These are phyloP conservation scores for Scolopax mira DNA, from an alignment of 2,113 vertebrate genomes.

Conservation along the genomic window DNA sequence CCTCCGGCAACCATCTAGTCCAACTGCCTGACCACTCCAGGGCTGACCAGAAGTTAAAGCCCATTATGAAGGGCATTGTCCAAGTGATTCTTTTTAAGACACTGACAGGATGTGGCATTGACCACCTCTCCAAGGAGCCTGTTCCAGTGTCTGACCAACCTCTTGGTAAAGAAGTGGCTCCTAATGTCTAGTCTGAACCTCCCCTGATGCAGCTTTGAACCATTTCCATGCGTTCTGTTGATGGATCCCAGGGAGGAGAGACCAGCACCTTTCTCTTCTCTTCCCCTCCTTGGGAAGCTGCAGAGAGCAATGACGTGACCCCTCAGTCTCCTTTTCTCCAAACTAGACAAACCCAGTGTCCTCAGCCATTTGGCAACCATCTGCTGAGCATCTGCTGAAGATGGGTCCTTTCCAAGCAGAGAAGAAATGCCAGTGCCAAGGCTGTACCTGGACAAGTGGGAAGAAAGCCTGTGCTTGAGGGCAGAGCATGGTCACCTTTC, in stretches of 20 bases:
- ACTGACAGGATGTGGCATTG: too few species aligned
- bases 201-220: not conserved
- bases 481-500: not conserved
- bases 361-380: too few species aligned
- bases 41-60: too few species aligned
- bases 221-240: rapidly evolving
- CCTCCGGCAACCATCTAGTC: not conserved
- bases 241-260: not conserved
- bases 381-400: too few species aligned
- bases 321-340: not conserved
- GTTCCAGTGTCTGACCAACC: not conserved
- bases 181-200: not conserved
- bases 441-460: not conserved
- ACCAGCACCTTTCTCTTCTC: not conserved
- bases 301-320: not conserved
- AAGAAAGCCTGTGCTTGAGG: not conserved
- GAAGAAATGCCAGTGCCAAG: not conserved
- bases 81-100: too few species aligned
- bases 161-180: not conserved
- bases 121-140: not conserved
- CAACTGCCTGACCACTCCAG: not conserved
- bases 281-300: not conserved
- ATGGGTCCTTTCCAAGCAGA: too few species aligned
- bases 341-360: not conserved
- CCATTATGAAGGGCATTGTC: too few species aligned